phyloP scores from a whole-genome alignment of 2,888 invertebrate species.

The Acanthosoma haemorrhoidale region DNA sequence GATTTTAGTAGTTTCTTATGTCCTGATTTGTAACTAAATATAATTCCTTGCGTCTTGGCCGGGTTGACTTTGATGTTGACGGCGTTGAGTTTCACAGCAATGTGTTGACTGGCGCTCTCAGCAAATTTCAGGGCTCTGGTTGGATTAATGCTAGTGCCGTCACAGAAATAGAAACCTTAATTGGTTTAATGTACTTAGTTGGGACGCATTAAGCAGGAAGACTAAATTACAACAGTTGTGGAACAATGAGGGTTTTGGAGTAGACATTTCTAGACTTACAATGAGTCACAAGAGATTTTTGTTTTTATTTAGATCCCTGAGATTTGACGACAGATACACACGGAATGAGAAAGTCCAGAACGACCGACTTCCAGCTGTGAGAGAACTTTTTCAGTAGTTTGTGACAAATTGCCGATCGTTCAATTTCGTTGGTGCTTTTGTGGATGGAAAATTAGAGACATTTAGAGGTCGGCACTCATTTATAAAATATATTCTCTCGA shows the following conservation, averaged over 20 bases:
- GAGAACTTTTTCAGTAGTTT: slow-evolving; percentile 43
- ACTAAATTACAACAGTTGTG: slow-evolving; percentile 36
- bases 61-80: no score
- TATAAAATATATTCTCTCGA: slow-evolving; percentile 42
- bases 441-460: slow-evolving; percentile 42
- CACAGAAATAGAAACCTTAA: slow-evolving; percentile 39
- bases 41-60: no score
- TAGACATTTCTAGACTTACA: slow-evolving; percentile 29
- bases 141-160: no score
- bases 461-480: slow-evolving; percentile 42
- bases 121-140: no score
- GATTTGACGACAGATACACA: slow-evolving; percentile 32
- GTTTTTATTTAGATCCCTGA: slow-evolving; percentile 19
- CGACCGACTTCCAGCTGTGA: slow-evolving; percentile 42
- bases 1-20: no score
- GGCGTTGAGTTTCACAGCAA: no score
- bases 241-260: slow-evolving; percentile 27
- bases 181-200: slow-evolving; percentile 38
- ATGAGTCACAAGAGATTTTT: slow-evolving; percentile 30
- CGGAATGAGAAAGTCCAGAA: slow-evolving; percentile 39
- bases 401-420: slow-evolving; percentile 42
- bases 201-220: slow-evolving; percentile 27
- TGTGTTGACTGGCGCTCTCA: no score
- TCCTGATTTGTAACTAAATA: no score
- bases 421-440: slow-evolving; percentile 33